Evolutionary conservation across 2,113 vertebrate species (phyloP), one percentile per base, ranked within the genome.

Genomic region (Boleophthalmus pectinirostris): DNA sequence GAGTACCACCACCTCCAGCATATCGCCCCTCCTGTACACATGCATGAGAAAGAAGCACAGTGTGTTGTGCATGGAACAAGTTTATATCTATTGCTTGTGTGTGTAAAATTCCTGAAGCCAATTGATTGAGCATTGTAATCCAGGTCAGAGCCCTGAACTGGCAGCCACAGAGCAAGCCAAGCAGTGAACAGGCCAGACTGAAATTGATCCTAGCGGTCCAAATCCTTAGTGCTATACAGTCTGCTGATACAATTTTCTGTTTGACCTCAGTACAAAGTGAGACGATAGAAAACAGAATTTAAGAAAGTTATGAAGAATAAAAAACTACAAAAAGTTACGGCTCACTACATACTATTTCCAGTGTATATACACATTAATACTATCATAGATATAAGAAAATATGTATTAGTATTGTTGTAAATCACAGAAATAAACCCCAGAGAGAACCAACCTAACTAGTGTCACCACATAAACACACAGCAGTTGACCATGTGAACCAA

Each of bases 161-260:
- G 72, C 84, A 79, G 85, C 72, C 85, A 77, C 74, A 86, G 81
- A 85, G 87, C 82, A 75, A 79, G 68, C 85, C 79, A 85, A 87
- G 88, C 88, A 82, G 51, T 70, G 79, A 87, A 80, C 66, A 51
- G 61, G 66, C 79, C 83, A 85, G 85, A 79, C 51, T 84, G 73
- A 91, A 90, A 93, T 90, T 89, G 91, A 93, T 93, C 89, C 79
- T 70, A 76, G 82, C 67, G 56, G 82, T 90, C 70, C 82, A 90
- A 91, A 87, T 85, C 87, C 86, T 87, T 84, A 70, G 80, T 76
- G 75, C 75, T 66, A 75, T 77, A 72, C 76, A 61, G 86, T 82
- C 74, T 79, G 77, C 83, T 71, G 79, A 88, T 84, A 89, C 82
- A 89, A 85, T 88, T 70, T 87, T 81, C 75, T 85, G 64, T 73